Conservation (phyloP, 2,888 invertebrate species). For the Yponomeuta evonymella region DNA sequence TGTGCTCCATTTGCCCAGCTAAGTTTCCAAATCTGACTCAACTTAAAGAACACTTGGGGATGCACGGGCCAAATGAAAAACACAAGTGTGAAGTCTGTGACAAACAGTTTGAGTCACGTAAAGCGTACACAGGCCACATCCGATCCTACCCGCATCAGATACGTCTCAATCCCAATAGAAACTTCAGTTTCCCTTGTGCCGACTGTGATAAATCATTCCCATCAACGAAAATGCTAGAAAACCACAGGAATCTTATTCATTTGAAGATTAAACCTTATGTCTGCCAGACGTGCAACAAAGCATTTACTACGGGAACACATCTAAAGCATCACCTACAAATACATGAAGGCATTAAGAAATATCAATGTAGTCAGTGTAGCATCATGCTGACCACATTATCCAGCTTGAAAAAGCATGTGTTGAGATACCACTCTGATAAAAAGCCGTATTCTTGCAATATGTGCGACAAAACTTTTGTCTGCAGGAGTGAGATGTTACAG, state of each 20-base stretch:
- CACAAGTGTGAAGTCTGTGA: constrained; percentile 7
- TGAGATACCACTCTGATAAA: neutral
- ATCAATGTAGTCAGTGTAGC: neutral
- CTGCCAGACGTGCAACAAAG: constrained; percentile 3
- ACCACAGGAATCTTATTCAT: constrained; percentile 3
- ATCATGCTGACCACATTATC: neutral
- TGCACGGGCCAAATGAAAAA: constrained; percentile 8
- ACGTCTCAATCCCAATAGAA: neutral
- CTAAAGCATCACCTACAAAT: neutral
- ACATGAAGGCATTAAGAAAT: neutral
- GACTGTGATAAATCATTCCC: neutral
- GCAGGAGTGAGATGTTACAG: neutral
- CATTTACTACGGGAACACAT: neutral
- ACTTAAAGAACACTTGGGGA: neutral
- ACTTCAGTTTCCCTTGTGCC: neutral
- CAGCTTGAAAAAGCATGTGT: constrained; percentile 1
- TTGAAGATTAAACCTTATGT: constrained; percentile 7
- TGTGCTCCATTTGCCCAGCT: neutral
- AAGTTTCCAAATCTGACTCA: neutral
- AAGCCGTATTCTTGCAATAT: neutral
- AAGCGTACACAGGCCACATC: neutral
- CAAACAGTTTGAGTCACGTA: neutral
- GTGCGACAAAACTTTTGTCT: constrained; percentile 5
- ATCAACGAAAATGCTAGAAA: neutral
- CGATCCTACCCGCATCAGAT: neutral